Percentiles rank a stretch among this genome's conserved stretches.
Conservation (phyloP, 2,797 vertebrate genomes). For the Leptodactylus fallax region DNA sequence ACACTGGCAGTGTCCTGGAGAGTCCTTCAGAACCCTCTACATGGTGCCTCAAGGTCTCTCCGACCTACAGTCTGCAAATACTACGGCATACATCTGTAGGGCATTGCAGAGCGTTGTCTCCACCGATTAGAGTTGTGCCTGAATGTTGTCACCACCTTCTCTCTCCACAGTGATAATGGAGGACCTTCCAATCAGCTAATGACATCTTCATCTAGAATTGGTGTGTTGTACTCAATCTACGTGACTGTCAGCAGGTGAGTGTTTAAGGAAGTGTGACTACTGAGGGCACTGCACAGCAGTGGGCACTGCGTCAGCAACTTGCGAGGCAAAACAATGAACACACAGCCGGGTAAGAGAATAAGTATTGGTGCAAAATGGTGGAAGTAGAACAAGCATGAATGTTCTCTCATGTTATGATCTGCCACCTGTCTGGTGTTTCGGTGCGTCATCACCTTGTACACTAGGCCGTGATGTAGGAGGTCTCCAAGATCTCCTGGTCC, state of each 20-base stretch:
- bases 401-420: too few relatives aligned
- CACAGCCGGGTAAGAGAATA: too few relatives aligned
- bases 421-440: too few relatives aligned
- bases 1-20: background rate
- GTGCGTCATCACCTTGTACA: too few relatives aligned
- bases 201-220: constrained; percentile 67
- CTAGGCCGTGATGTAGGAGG: too few relatives aligned
- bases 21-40: background rate
- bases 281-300: too few relatives aligned
- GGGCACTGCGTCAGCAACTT: too few relatives aligned
- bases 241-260: constrained; percentile 73
- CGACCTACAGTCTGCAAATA: background rate
- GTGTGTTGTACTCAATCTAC: constrained; percentile 81
- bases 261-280: too few relatives aligned
- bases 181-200: constrained; percentile 54
- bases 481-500: too few relatives aligned
- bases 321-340: background rate
- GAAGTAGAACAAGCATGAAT: too few relatives aligned
- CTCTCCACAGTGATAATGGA: constrained; percentile 41
- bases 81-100: background rate
- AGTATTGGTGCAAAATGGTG: too few relatives aligned
- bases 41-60: background rate
- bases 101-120: background rate
- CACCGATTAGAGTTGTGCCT: background rate
- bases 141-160: background rate